A percentile compares a stretch with the other conserved stretches of the same genome.
Conservation (phyloP, 2,888 invertebrate species). For the Sphinx pinastri region DNA sequence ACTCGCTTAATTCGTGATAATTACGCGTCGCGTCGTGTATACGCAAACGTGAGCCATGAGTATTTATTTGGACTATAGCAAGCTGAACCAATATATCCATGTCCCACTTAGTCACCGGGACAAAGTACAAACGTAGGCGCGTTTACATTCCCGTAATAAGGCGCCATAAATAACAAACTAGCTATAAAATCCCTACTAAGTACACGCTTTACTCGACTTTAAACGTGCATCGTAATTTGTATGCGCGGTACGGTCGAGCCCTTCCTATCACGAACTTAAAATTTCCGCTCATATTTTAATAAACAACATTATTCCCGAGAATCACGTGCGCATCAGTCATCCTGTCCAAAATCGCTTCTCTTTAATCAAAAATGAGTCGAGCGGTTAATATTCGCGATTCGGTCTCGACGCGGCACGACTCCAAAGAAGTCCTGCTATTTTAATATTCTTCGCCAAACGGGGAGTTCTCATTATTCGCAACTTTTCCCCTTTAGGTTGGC, state of each 20-base stretch:
- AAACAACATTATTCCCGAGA: slow-evolving; percentile 68
- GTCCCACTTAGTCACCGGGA: slow-evolving; percentile 51
- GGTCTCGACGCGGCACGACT: slow-evolving; percentile 60
- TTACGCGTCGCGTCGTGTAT: slow-evolving; percentile 62
- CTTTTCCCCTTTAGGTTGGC: slow-evolving; percentile 62
- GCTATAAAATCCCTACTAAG: slow-evolving; percentile 63
- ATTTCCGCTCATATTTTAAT: slow-evolving; percentile 77
- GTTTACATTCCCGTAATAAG: slow-evolving; percentile 59
- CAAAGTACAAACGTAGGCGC: slow-evolving; percentile 55
- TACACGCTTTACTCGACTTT: slow-evolving; percentile 69
- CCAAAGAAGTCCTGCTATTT: slow-evolving; percentile 62
- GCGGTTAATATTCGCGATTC: slow-evolving; percentile 69
- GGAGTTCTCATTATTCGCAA: slow-evolving; percentile 65
- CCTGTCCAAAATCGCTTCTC: slow-evolving; percentile 75
- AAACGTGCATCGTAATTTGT: slow-evolving; percentile 68
- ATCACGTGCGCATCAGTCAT: slow-evolving; percentile 75
- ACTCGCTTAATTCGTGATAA: slow-evolving; percentile 80
- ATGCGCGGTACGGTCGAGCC: slow-evolving; percentile 63
- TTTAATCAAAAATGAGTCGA: slow-evolving; percentile 74
- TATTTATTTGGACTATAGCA: slow-evolving; percentile 64
- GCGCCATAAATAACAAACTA: slow-evolving; percentile 60
- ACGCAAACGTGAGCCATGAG: slow-evolving; percentile 65
- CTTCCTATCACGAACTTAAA: slow-evolving; percentile 78
- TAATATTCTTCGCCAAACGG: slow-evolving; percentile 72
- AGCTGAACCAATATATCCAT: slow-evolving; percentile 40